Conservation (phyloP, 1,140 invertebrate genomes). For the Drosophila dunni region DNA sequence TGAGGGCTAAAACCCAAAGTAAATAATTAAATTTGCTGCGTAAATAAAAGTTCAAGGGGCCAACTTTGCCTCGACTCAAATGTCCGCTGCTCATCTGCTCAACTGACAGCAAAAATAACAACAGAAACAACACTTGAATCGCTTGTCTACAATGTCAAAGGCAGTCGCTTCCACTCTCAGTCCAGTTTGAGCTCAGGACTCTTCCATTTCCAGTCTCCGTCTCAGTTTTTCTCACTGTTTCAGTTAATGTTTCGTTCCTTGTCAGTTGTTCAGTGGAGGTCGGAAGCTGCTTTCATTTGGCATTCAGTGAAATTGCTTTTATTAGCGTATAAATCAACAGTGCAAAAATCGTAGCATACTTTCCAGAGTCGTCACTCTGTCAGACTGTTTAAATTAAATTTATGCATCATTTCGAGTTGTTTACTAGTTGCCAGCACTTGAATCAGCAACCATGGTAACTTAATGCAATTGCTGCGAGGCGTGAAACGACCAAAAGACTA, state of each 20-base stretch:
- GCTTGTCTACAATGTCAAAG: constrained; percentile 76
- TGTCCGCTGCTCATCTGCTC: constrained; percentile 39
- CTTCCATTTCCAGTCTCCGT: background rate
- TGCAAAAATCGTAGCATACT: constrained; percentile 77
- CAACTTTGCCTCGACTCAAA: constrained; percentile 29
- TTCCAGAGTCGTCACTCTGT: constrained; percentile 27
- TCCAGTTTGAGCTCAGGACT: background rate
- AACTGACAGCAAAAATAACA: constrained; percentile 53
- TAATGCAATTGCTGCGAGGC: constrained; percentile 41
- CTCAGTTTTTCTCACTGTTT: constrained; percentile 17
- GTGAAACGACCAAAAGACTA: constrained; percentile 12
- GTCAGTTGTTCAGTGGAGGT: background rate
- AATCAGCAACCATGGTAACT: constrained; percentile 13
- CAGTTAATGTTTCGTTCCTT: constrained; percentile 26
- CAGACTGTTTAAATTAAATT: constrained; percentile 74
- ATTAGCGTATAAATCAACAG: constrained; percentile 82
- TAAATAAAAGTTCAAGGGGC: constrained; percentile 75
- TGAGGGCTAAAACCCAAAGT: constrained; percentile 44
- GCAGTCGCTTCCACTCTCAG: constrained; percentile 33
- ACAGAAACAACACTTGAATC: constrained; percentile 54
- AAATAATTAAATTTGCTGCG: constrained; percentile 80
- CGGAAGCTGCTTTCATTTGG: constrained; percentile 63
- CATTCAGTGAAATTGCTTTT: constrained; percentile 80
- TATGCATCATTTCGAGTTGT: constrained; percentile 78
- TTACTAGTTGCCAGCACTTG: constrained; percentile 67